Percentiles rank a stretch among this genome's conserved stretches.
Evolutionary conservation across 2,113 vertebrate species (phyloP).

Genomic region (mouse (Mus musculus)): DNA sequence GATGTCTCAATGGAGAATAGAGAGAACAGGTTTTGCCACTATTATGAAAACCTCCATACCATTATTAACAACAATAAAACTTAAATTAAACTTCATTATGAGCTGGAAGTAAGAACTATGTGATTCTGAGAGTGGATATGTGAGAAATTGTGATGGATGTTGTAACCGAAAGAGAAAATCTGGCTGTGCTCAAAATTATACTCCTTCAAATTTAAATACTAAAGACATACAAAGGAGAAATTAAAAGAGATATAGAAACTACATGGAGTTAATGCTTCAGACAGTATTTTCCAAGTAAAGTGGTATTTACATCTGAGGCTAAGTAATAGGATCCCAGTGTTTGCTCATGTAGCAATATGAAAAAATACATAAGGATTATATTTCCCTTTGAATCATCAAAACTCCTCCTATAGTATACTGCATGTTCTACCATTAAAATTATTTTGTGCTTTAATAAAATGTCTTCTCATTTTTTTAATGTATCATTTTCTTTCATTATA

Average conservation of each 20-base stretch:
- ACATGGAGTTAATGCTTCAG: neutral
- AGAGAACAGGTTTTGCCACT: neutral
- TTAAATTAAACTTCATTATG: neutral
- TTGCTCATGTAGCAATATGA: neutral
- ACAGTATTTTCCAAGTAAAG: neutral
- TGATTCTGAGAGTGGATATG: neutral
- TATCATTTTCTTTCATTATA: too few species aligned
- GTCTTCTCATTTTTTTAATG: neutral
- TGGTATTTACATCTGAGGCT: neutral
- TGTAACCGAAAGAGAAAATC: neutral
- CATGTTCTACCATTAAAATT: neutral
- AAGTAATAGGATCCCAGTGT: neutral
- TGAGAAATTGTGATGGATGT: neutral
- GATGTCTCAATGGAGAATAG: neutral
- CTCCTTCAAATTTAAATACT: neutral
- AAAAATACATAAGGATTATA: neutral
- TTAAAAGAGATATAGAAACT: neutral
- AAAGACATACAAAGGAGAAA: neutral
- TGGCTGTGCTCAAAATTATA: neutral
- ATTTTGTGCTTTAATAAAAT: neutral
- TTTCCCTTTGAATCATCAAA: neutral
- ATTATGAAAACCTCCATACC: neutral
- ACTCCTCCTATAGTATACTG: neutral
- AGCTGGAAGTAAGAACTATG: neutral
- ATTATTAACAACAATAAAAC: neutral